Conservation (phyloP, 35 echinoderm and acorn worm genomes). For the Apostichopus parvimensis region DNA sequence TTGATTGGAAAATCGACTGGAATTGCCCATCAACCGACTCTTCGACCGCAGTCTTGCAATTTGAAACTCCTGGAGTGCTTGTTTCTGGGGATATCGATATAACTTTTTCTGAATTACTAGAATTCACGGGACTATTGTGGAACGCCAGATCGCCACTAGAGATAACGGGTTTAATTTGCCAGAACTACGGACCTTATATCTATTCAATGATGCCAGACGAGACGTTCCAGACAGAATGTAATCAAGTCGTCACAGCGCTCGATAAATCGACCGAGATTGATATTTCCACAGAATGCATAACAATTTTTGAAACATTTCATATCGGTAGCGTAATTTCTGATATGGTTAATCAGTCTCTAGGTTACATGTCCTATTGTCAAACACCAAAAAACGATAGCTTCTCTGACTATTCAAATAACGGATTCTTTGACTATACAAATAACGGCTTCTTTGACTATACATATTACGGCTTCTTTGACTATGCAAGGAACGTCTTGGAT, state of each 20-base stretch:
- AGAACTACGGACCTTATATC: no score
- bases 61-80: not conserved
- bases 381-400: no score
- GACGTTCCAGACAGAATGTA: not conserved
- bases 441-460: not conserved
- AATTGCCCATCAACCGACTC: not conserved
- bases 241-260: not conserved
- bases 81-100: not conserved
- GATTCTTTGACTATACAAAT: not conserved
- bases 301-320: not conserved
- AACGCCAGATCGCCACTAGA: not conserved
- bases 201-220: not conserved
- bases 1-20: constrained; percentile 20
- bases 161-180: not conserved
- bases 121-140: not conserved
- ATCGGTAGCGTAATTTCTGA: not conserved
- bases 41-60: no score
- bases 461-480: not conserved
- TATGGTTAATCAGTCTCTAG: not conserved
- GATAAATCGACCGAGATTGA: not conserved
- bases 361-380: no score
- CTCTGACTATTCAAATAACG: no score
- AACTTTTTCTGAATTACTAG: not conserved
- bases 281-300: not conserved
- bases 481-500: not conserved